Base-by-base conservation (phyloP, 2,113 vertebrate species). In the human region DNA sequence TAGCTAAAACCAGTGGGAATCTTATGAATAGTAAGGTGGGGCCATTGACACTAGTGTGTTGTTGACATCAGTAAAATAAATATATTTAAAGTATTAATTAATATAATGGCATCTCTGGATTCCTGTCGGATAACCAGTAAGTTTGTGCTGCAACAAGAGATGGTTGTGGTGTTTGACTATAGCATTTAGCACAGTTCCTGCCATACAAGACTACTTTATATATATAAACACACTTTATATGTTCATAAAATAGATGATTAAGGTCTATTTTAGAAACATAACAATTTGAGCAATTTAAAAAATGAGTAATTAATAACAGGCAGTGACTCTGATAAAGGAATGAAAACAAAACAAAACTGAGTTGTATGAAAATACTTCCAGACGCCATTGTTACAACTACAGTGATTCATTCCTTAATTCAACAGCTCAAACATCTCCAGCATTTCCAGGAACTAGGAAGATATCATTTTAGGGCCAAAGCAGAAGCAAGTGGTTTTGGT, bases 11-110 rank as follows among this genome's bases (percentile, higher is more conserved):
- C 57, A 93, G 43, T 72, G 55, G 30, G 18, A 96, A 9, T 87
- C n/a, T 85, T 91, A 85, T 22, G 57, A 93, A 90, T 40, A 81
- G 48, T 35, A 92, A 73, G 82, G 76, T 40, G 45, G 79, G 64
- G 22, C 86, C 48, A 66, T 27, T 78, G 59, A 40, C 20, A n/a
- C 59, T 88, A 73, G 50, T 80, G 73, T 93, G 80, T 95, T 75
- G 92, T n/a, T 87, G 75, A 95, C 11, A 92, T 32, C 23, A 55
- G 57, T 79, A 64, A 64, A 32, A 68, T 70, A 64, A 32, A 68
- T 70, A 95, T 80, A 30, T 75, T 80, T n/a, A 86, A 93, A 84
- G 14, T 59, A 72, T 93, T 95, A 57, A 75, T 92, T 94, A 93
- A 79, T 59, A 92, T 59, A 90, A 87, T 73, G 87, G 22, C 35